A percentile compares a stretch with the other conserved stretches of the same genome.
Evolutionary conservation across 2,888 invertebrate species (phyloP).

Genomic region (Dolomedes plantarius): DNA sequence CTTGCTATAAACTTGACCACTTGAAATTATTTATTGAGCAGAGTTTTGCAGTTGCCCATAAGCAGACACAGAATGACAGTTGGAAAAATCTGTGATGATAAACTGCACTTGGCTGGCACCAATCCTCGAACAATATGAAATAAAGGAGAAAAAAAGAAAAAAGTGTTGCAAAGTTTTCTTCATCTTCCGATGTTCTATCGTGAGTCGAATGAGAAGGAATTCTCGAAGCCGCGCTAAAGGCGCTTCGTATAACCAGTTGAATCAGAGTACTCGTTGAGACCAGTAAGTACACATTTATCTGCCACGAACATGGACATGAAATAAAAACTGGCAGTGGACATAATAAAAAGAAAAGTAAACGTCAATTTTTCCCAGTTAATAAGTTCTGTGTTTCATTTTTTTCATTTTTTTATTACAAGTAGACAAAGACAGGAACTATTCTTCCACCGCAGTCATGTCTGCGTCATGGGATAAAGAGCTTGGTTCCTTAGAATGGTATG

Average conservation of each 20-base stretch:
- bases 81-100: conserved; percentile 42
- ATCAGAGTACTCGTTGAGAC: background rate
- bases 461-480: conserved; percentile 25
- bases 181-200: background rate
- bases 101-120: conserved; percentile 24
- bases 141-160: background rate
- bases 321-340: conserved; percentile 26
- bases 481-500: conserved; percentile 43
- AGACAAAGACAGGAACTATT: conserved; percentile 68
- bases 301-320: conserved; percentile 21
- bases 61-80: conserved; percentile 26
- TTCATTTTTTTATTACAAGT: conserved; percentile 24
- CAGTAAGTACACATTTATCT: conserved; percentile 39
- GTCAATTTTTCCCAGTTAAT: conserved; percentile 21
- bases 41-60: conserved; percentile 39
- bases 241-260: background rate
- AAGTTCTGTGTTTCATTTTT: conserved; percentile 30
- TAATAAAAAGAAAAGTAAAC: conserved; percentile 23
- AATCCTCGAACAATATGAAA: conserved; percentile 22
- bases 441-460: conserved; percentile 50
- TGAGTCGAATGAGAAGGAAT: background rate
- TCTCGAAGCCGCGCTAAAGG: background rate
- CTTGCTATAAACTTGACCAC: background rate
- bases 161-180: background rate
- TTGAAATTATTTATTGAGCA: conserved; percentile 26